Evolutionary conservation across 2,888 invertebrate genomes (phyloP).

Genomic region (Epistrophe grossulariae): DNA sequence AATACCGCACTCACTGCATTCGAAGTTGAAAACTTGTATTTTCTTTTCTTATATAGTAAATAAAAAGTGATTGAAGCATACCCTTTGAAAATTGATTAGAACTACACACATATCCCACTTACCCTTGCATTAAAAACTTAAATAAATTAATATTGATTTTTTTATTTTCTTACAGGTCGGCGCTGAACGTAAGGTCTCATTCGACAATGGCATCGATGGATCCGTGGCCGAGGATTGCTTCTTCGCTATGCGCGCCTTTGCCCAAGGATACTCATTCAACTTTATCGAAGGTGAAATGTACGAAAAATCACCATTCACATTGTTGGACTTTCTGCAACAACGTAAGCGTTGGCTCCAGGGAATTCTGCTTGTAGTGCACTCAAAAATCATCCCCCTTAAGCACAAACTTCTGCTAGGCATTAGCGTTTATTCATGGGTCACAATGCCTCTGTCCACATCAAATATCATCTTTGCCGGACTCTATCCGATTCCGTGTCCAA

Average conservation of each 20-base stretch:
- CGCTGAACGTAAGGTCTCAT: conserved; percentile 96
- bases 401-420: conserved; percentile 93
- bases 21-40: too few species aligned
- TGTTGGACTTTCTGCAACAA: conserved; percentile 98
- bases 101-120: too few species aligned
- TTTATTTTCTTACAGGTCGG: conserved; percentile 87
- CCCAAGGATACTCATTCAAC: conserved; percentile 95
- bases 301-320: conserved; percentile 98
- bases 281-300: conserved; percentile 99
- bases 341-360: conserved; percentile 98
- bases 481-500: conserved; percentile 94
- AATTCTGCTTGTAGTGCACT: conserved; percentile 94
- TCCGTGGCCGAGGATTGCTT: conserved; percentile 99
- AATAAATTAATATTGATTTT: background rate
- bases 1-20: too few species aligned
- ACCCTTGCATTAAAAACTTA: too few species aligned
- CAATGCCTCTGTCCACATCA: conserved; percentile 95
- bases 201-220: conserved; percentile 98
- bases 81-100: too few species aligned
- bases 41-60: too few species aligned
- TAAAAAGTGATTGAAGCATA: too few species aligned
- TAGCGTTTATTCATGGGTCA: conserved; percentile 98
- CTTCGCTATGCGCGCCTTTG: conserved; percentile 97
- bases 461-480: conserved; percentile 93
- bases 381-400: conserved; percentile 90